Percentiles rank a stretch among this genome's conserved stretches.
phyloP scores from a whole-genome alignment of 2,113 vertebrate genomes.

The Thalassoma bifasciatum region DNA sequence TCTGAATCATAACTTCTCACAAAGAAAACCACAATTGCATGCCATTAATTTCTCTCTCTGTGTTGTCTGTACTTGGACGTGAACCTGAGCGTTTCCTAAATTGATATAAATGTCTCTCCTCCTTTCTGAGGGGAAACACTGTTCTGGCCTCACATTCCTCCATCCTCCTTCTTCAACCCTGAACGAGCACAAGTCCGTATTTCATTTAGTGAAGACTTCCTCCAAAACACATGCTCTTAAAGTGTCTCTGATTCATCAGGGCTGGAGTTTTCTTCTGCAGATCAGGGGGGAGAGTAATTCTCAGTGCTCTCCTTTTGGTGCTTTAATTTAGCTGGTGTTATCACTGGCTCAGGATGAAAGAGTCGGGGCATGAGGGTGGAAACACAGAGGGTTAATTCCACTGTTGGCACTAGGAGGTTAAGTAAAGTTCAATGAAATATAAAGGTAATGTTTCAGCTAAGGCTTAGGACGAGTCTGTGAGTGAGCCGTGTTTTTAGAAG shows the following conservation, averaged over 20 bases:
- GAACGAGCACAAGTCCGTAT: conserved; percentile 82
- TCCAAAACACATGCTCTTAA: conserved; percentile 87
- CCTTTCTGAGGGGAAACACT: conserved; percentile 37
- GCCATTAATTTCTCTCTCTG: conserved; percentile 1
- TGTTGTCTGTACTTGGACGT: conserved; percentile 23
- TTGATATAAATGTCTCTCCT: conserved; percentile 36
- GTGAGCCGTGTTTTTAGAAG: conserved; percentile 15
- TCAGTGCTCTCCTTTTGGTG: conserved; percentile 84
- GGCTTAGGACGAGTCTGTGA: conserved; percentile 74
- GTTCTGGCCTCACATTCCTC: conserved; percentile 76
- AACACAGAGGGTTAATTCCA: conserved; percentile 88
- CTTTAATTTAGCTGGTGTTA: conserved; percentile 89
- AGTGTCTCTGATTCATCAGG: conserved; percentile 87
- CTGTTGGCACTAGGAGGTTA: conserved; percentile 88
- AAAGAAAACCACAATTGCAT: not conserved
- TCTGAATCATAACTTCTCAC: not conserved
- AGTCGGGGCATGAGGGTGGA: conserved; percentile 68
- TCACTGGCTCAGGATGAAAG: conserved; percentile 91
- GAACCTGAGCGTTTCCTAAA: conserved; percentile 26
- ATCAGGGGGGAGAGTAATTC: conserved; percentile 84
- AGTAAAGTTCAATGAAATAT: conserved; percentile 87
- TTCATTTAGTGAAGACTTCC: conserved; percentile 95
- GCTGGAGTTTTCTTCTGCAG: conserved; percentile 80
- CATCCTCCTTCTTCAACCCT: conserved; percentile 8
- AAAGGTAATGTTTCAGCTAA: conserved; percentile 79